Conservation (phyloP, 2,113 vertebrate genomes). For the Paramormyrops kingsleyae region DNA sequence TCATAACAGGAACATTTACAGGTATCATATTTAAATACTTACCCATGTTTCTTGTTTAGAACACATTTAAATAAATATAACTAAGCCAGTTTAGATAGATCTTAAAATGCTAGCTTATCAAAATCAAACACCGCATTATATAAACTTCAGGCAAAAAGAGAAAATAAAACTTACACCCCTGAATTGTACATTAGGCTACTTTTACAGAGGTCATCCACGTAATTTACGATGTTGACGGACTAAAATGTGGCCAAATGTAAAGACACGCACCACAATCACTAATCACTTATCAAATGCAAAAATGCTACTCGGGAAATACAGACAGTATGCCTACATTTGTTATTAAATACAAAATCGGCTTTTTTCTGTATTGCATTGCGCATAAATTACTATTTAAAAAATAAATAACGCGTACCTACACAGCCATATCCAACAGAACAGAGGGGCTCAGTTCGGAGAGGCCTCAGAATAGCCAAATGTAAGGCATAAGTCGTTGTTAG, state of each 20-base stretch:
- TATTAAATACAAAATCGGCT: not conserved
- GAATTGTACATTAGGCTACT: not conserved
- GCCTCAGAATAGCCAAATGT: not conserved
- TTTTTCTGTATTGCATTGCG: not conserved
- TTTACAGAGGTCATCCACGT: not conserved
- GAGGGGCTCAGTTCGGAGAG: not conserved
- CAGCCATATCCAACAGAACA: not conserved
- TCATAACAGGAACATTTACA: not conserved
- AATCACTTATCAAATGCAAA: not conserved
- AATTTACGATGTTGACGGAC: not conserved
- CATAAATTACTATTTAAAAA: not conserved
- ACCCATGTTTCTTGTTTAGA: not conserved
- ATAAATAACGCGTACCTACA: not conserved
- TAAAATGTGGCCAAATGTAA: not conserved
- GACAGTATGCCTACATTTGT: not conserved
- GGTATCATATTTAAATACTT: not conserved
- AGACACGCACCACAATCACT: not conserved
- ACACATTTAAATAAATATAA: not conserved
- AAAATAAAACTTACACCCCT: not conserved
- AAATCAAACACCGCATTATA: not conserved
- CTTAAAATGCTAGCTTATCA: not conserved
- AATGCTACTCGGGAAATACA: not conserved
- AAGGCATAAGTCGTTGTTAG: not conserved
- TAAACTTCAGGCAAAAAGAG: not conserved
- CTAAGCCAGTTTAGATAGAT: not conserved